Conservation (phyloP, 2,888 invertebrate species). For the Luperina testacea region DNA sequence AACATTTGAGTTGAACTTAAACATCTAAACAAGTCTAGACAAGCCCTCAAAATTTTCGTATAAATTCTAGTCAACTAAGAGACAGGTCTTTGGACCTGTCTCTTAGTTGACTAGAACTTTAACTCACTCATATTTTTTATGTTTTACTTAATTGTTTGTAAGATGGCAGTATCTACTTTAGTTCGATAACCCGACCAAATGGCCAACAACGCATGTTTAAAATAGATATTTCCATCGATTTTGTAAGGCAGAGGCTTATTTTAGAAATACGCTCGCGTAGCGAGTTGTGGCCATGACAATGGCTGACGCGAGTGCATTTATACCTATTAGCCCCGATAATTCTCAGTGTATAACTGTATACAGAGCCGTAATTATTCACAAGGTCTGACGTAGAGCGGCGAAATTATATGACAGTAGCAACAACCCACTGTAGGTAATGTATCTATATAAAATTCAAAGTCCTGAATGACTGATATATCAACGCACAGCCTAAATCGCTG, state of each 20-base stretch:
- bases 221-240: constrained; percentile 32
- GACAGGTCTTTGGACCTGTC: too few species aligned
- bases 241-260: constrained; percentile 1
- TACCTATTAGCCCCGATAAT: constrained; percentile 36
- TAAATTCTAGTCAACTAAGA: background rate
- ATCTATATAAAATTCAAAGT: too few species aligned
- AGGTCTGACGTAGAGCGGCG: constrained; percentile 21
- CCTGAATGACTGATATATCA: too few species aligned
- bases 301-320: constrained; percentile 16
- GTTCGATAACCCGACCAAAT: background rate
- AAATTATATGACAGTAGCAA: constrained; percentile 10
- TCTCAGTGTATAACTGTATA: constrained; percentile 34
- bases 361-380: constrained; percentile 33
- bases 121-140: background rate
- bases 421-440: background rate
- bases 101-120: too few species aligned
- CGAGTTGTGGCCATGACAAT: constrained; percentile 33
- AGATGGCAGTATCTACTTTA: background rate
- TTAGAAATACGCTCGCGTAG: background rate
- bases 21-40: background rate
- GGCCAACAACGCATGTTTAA: background rate
- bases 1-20: background rate
- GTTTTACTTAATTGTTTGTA: background rate
- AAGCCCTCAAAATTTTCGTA: background rate
- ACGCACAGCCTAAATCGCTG: too few species aligned